Evolutionary conservation across 2,113 vertebrate species (phyloP).

Genomic region (Otus sunia): DNA sequence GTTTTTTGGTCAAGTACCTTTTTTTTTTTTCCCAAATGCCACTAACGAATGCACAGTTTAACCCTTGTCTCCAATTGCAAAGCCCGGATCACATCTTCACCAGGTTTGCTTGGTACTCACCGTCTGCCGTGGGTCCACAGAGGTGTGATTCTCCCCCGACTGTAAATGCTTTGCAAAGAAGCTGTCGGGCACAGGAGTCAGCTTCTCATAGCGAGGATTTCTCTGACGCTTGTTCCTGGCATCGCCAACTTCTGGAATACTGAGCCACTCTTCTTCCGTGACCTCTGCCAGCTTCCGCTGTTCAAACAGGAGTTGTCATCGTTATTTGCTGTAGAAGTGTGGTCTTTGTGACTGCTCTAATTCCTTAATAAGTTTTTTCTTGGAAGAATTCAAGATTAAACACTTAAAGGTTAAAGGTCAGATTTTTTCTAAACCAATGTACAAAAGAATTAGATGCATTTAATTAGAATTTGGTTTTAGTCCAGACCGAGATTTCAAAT

Average conservation of each 20-base stretch:
- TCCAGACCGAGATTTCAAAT: neutral
- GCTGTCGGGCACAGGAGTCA: constrained; percentile 95
- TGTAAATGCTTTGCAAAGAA: constrained; percentile 97
- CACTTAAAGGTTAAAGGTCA: neutral
- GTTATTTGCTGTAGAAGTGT: neutral
- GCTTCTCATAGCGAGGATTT: constrained; percentile 94
- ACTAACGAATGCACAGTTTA: rapidly evolving
- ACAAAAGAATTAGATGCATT: neutral
- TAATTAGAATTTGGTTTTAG: neutral
- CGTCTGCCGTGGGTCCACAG: constrained; percentile 90
- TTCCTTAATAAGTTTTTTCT: neutral
- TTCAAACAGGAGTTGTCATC: neutral
- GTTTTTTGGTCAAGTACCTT: neutral
- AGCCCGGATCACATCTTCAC: rapidly evolving
- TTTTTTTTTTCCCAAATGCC: neutral
- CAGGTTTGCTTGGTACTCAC: constrained; percentile 69
- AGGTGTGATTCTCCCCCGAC: constrained; percentile 89
- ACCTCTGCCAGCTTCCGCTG: constrained; percentile 94
- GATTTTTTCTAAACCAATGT: neutral
- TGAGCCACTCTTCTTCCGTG: constrained; percentile 97
- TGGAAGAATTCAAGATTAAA: neutral
- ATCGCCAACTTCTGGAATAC: constrained; percentile 96
- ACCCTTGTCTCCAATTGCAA: neutral
- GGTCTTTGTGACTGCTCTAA: neutral
- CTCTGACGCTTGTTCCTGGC: constrained; percentile 96